These are phyloP conservation scores for Protobothrops flavoviridis DNA, from an alignment of 2,113 vertebrate species.

Conservation along the genomic window DNA sequence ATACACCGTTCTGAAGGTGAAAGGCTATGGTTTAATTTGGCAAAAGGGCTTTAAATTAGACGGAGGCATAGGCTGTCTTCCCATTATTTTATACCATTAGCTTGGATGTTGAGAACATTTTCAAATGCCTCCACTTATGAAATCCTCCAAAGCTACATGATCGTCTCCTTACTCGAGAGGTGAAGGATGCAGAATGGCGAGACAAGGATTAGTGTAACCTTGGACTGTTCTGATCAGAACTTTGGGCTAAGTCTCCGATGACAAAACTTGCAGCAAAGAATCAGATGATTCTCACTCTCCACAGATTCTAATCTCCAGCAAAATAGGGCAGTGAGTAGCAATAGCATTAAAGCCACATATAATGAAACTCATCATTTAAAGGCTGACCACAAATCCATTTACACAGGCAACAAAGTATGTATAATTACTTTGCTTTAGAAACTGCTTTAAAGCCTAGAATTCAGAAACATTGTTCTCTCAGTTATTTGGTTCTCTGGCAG, in stretches of 20 bases:
- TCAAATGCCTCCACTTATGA: constrained; percentile 65
- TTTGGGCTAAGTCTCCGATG: constrained; percentile 62
- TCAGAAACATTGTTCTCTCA: constrained; percentile 46
- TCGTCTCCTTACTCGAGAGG: constrained; percentile 66
- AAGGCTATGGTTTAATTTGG: constrained; percentile 74
- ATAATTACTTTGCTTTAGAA: constrained; percentile 56
- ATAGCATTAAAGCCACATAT: constrained; percentile 63
- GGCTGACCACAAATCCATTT: constrained; percentile 49
- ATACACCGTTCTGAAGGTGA: constrained; percentile 61
- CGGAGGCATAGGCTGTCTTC: constrained; percentile 65
- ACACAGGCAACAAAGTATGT: constrained; percentile 34
- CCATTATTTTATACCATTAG: constrained; percentile 78
- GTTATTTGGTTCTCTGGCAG: constrained; percentile 47
- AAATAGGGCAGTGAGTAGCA: constrained; percentile 57
- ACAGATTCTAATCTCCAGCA: constrained; percentile 63
- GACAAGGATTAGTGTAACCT: constrained; percentile 71
- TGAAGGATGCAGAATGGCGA: constrained; percentile 70
- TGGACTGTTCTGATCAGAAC: constrained; percentile 64
- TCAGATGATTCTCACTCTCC: constrained; percentile 64
- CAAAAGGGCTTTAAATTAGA: constrained; percentile 76
- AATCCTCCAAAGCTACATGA: constrained; percentile 59
- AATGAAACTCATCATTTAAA: constrained; percentile 62
- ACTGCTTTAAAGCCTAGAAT: constrained; percentile 51
- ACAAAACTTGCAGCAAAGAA: constrained; percentile 67
- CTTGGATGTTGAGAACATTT: constrained; percentile 68